phyloP scores from a whole-genome alignment of 2,888 invertebrate genomes.

The Trilocha varians region DNA sequence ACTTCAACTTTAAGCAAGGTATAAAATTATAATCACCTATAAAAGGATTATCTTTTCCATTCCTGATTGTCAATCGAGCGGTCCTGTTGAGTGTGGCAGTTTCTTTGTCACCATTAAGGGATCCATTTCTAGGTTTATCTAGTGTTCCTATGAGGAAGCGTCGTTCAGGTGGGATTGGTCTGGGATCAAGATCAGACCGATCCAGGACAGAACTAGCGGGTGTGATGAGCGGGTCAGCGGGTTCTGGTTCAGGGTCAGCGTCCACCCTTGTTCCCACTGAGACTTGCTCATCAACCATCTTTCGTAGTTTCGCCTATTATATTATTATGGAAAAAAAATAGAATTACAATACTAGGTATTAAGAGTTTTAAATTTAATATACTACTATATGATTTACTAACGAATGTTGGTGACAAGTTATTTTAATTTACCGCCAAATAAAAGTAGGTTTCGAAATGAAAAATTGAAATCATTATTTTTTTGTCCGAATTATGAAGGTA shows the following conservation, averaged over 20 bases:
- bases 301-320: constrained; percentile 82
- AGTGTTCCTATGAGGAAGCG: constrained; percentile 58
- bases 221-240: constrained; percentile 70
- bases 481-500: too few relatives aligned
- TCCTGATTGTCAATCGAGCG: constrained; percentile 56
- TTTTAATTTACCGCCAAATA: too few relatives aligned
- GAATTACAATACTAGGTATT: too few relatives aligned
- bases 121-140: constrained; percentile 62
- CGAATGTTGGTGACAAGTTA: too few relatives aligned
- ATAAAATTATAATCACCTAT: constrained; percentile 33
- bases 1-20: neutral
- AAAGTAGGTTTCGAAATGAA: too few relatives aligned
- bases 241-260: constrained; percentile 57
- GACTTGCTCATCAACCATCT: constrained; percentile 92
- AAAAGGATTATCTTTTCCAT: constrained; percentile 65
- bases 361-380: too few relatives aligned
- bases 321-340: constrained; percentile 7
- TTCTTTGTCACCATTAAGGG: constrained; percentile 58
- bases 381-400: too few relatives aligned
- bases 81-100: constrained; percentile 47
- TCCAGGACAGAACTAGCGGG: constrained; percentile 62
- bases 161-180: constrained; percentile 56
- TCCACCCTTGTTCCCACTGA: constrained; percentile 78
- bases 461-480: too few relatives aligned
- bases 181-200: constrained; percentile 43